These are phyloP conservation scores for Muscidifurax raptorellus DNA, from an alignment of 1,140 invertebrate genomes.

Conservation along the genomic window DNA sequence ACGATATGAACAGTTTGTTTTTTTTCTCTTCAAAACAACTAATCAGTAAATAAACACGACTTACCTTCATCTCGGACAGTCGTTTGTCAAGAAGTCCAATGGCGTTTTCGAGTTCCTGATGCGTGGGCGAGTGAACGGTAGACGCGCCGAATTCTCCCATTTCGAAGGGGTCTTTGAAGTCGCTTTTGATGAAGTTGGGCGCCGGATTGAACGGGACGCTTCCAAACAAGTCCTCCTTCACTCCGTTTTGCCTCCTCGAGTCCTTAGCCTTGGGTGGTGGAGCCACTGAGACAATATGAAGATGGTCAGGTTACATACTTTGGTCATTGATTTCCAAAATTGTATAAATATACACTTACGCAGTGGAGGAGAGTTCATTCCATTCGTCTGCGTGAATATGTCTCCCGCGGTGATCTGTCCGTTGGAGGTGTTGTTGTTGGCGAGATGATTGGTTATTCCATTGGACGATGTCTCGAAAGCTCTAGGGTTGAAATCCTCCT, in stretches of 20 bases:
- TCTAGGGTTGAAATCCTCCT: conserved; percentile 85
- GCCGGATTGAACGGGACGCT: conserved; percentile 77
- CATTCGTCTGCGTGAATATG: conserved; percentile 71
- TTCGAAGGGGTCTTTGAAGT: conserved; percentile 82
- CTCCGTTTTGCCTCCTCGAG: conserved; percentile 78
- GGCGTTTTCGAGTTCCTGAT: conserved; percentile 81
- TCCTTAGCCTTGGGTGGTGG: conserved; percentile 88
- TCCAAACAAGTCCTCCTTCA: conserved; percentile 77
- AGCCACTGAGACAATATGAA: conserved; percentile 79
- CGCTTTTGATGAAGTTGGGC: conserved; percentile 70
- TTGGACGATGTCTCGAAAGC: conserved; percentile 80
- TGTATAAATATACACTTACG: conserved; percentile 73
- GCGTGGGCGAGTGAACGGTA: conserved; percentile 70
- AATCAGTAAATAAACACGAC: background rate
- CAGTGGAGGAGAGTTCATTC: conserved; percentile 77
- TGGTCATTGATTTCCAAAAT: background rate
- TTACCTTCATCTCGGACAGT: conserved; percentile 89
- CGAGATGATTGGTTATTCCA: conserved; percentile 70
- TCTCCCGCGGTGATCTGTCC: conserved; percentile 66
- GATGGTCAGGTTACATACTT: too few species aligned
- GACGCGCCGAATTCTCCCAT: conserved; percentile 84
- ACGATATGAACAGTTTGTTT: background rate
- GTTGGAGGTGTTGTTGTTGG: conserved; percentile 71
- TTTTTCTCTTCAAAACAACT: background rate
- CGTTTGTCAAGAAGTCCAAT: conserved; percentile 87